A percentile compares a stretch with the other conserved stretches of the same genome.
Evolutionary conservation across 2,797 vertebrate genomes (phyloP).

Genomic region (Molossus molossus): DNA sequence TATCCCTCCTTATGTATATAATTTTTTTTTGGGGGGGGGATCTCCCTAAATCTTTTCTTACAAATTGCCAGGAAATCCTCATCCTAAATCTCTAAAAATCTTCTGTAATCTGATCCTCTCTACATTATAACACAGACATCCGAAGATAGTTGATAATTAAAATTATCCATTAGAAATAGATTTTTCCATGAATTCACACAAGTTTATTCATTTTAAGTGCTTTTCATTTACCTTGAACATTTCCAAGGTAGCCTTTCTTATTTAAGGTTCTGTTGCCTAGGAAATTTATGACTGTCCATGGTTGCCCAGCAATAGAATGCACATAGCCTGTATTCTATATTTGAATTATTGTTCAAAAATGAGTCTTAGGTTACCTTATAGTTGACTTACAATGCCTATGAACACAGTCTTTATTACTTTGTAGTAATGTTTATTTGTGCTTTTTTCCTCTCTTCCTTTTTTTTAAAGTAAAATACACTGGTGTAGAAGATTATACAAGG

Average conservation of each 20-base stretch:
- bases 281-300: conserved; percentile 18
- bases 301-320: conserved; percentile 71
- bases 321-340: conserved; percentile 49
- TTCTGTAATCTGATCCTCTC: background rate
- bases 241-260: conserved; percentile 60
- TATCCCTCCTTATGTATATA: background rate
- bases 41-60: background rate
- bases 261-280: conserved; percentile 70
- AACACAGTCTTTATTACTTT: conserved; percentile 78
- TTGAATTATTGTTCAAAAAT: conserved; percentile 76
- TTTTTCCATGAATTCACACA: conserved; percentile 27
- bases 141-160: conserved; percentile 28
- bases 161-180: conserved; percentile 34
- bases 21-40: background rate
- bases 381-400: conserved; percentile 45
- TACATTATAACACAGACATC: background rate
- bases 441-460: background rate
- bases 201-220: conserved; percentile 7
- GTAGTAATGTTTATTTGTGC: conserved; percentile 56
- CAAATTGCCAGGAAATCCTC: background rate
- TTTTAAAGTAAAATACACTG: background rate
- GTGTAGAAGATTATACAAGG: background rate
- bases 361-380: conserved; percentile 70
- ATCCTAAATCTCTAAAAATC: background rate
- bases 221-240: conserved; percentile 58